Percentiles rank a stretch among this genome's conserved stretches.
phyloP scores from a whole-genome alignment of 2,797 vertebrate genomes.

The Oryzias dopingdopingensis region DNA sequence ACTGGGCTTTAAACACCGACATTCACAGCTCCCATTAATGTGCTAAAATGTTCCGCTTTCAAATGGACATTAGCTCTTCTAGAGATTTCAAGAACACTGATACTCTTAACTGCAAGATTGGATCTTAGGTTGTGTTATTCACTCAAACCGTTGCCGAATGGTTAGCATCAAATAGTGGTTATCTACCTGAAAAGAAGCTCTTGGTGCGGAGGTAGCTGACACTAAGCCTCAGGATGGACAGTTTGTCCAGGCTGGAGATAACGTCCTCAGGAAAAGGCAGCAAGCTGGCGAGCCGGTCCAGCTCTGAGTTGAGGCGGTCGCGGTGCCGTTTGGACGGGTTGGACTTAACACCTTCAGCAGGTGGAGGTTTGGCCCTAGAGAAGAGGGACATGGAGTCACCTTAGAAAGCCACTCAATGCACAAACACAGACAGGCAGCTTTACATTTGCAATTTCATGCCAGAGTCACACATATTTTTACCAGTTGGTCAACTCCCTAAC shows the following conservation, averaged over 20 bases:
- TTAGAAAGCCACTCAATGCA: no score
- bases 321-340: conserved; percentile 81
- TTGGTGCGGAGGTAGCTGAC: conserved; percentile 79
- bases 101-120: no score
- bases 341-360: conserved; percentile 67
- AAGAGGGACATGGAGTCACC: neutral
- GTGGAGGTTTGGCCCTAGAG: conserved; percentile 60
- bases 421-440: no score
- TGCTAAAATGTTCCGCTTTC: no score
- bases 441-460: no score
- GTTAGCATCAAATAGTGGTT: neutral
- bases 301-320: conserved; percentile 79
- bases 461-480: no score
- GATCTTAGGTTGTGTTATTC: no score
- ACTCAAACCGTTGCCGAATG: no score
- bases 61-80: no score
- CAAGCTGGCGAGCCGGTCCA: conserved; percentile 78
- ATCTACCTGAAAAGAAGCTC: conserved; percentile 76
- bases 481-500: no score
- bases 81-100: no score
- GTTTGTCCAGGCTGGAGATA: conserved; percentile 79
- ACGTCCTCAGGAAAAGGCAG: conserved; percentile 79
- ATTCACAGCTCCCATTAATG: neutral
- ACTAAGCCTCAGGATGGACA: conserved; percentile 79
- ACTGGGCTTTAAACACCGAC: neutral